Evolutionary conservation across 2,888 invertebrate species (phyloP), one percentile per base, ranked within the genome.

Genomic region (Andricus curvator): DNA sequence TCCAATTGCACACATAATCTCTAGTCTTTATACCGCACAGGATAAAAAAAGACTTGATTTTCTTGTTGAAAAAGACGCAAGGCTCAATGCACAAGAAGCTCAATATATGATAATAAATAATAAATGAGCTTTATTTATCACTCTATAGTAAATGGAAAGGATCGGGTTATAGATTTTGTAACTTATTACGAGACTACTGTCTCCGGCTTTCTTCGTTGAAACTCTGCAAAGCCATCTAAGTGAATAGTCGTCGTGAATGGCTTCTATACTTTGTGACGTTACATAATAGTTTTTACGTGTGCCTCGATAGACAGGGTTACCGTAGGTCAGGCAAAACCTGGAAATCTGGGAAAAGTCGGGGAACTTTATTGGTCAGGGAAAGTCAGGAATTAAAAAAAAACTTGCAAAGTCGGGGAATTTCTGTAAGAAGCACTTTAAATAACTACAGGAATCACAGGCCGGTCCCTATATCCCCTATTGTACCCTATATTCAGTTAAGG

Each of bases 241-340:
- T 41, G 67, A n/a, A 37, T 33, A n/a, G 20, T 67, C 25, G 20
- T 67, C 33, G 37, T 67, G 37, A 67, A 67, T 33, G 67, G 41
- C 67, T 37, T 41, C 67, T 41, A 37, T 67, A 70, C 25, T 25
- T 44, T 44, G 70, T 48, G 41, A 48, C 48, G 48, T 82, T 78
- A 80, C 78, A 80, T 78, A 82, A 82, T 68, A 81, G 68, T 33
- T 29, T 65, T 78, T 78, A 78, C 22, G 65, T 25, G 15, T 44
- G 44, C 20, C 65, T 44, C 44, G 44, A 20, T n/a, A 17, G 22
- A 41, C 48, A 33, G 33, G 33, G 5, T 33, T 33, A 33, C 4
- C 33, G 33, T 33, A 33, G 33, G 33, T 33, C 33, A 33, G 33
- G 33, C 3, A 33, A 33, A 4, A 33, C 5, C 5, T 33, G 33